Conservation (phyloP, 1,140 invertebrate genomes). For the Euborellia annulipes region DNA sequence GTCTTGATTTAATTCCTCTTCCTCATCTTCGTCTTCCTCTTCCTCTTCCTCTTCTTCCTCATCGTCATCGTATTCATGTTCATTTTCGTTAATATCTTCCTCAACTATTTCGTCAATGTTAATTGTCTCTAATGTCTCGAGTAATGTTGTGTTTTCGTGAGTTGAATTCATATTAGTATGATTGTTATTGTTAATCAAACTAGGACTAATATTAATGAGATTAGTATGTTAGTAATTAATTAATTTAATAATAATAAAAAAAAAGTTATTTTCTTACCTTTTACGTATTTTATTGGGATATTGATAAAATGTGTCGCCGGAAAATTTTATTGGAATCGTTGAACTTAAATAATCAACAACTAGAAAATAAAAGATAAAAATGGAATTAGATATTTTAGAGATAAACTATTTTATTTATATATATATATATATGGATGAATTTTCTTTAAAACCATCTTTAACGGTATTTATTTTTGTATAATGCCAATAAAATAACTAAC, state of each 20-base stretch:
- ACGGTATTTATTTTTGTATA: no score
- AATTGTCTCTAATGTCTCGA: constrained; percentile 2
- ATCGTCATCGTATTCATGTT: constrained; percentile 9
- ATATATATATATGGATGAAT: no score
- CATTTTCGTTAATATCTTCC: constrained; percentile 10
- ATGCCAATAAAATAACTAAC: no score
- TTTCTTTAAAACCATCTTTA: no score
- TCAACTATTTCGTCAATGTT: constrained; percentile 7
- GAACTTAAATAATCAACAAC: constrained; percentile 29
- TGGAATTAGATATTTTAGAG: no score
- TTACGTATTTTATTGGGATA: constrained; percentile 41
- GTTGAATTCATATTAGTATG: constrained; percentile 11
- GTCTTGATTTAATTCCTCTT: constrained; percentile 20
- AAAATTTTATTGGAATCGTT: constrained; percentile 40
- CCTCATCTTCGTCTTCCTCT: constrained; percentile 17
- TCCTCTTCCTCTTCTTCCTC: constrained; percentile 15
- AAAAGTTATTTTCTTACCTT: constrained; percentile 34
- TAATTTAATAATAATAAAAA: constrained; percentile 8
- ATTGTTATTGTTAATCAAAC: constrained; percentile 6
- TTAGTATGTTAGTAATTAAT: constrained; percentile 7
- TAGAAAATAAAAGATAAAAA: constrained; percentile 23
- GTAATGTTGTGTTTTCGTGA: constrained; percentile 6
- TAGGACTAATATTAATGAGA: constrained; percentile 8
- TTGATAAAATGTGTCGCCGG: constrained; percentile 44
- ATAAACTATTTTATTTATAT: no score